Evolutionary conservation across 2,888 invertebrate species (phyloP).

Genomic region (Notodonta ziczac): DNA sequence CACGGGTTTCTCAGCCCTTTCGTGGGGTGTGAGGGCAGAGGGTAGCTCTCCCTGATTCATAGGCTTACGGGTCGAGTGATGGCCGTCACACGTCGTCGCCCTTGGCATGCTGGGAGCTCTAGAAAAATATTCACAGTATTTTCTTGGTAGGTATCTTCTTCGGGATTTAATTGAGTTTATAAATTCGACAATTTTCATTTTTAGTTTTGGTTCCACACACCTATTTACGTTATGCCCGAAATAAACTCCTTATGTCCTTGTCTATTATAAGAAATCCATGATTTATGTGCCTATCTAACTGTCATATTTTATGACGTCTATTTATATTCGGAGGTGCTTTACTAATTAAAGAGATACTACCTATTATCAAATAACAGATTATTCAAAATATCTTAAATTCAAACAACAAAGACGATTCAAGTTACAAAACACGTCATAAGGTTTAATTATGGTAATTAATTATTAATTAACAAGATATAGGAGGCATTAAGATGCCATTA

Average conservation of each 20-base stretch:
- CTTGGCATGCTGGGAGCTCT: neutral
- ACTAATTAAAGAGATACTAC: too few relatives aligned
- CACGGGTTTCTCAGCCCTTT: neutral
- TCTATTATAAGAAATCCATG: too few relatives aligned
- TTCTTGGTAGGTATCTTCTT: neutral
- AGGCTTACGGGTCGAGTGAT: neutral
- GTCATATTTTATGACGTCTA: too few relatives aligned
- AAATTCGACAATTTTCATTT: too few relatives aligned
- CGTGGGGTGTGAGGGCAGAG: constrained; percentile 1
- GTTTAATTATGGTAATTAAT: constrained; percentile 14
- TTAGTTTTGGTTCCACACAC: too few relatives aligned
- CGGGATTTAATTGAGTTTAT: neutral
- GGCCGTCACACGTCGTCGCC: constrained; percentile 1
- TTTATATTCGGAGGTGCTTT: too few relatives aligned
- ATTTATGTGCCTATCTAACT: too few relatives aligned
- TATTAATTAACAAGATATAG: constrained; percentile 8
- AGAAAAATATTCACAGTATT: constrained; percentile 1
- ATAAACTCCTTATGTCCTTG: too few relatives aligned
- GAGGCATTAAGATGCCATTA: constrained; percentile 16
- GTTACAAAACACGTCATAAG: constrained; percentile 7
- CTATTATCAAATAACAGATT: too few relatives aligned
- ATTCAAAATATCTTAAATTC: neutral
- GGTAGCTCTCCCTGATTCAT: neutral
- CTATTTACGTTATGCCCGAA: too few relatives aligned
- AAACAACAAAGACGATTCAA: constrained; percentile 1